These are phyloP conservation scores for Drosophila neutralis DNA, from an alignment of 2,888 invertebrate species.

Conservation along the genomic window DNA sequence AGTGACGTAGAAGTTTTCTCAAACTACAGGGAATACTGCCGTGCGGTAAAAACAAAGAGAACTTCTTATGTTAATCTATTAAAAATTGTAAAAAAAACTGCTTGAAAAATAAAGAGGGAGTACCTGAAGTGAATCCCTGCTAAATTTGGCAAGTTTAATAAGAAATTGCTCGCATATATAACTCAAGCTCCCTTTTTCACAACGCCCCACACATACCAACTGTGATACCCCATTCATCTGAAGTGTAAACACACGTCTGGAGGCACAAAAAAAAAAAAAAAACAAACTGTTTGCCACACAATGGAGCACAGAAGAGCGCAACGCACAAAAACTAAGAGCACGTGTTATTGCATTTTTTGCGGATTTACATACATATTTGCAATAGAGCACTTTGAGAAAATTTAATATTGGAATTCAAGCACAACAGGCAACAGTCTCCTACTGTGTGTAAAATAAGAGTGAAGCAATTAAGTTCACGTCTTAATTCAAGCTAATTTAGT, in stretches of 20 bases:
- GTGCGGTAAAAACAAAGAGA: conserved; percentile 8
- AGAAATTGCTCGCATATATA: not conserved
- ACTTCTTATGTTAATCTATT: conserved; percentile 37
- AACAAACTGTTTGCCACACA: conserved; percentile 41
- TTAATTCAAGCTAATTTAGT: not conserved
- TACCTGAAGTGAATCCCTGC: not conserved
- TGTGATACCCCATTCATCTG: conserved; percentile 36
- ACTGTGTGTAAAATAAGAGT: not conserved
- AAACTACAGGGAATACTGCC: conserved; percentile 15
- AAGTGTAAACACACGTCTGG: conserved; percentile 64
- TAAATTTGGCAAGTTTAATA: not conserved
- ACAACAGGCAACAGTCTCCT: not conserved
- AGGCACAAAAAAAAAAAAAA: conserved; percentile 9
- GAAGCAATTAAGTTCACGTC: not conserved
- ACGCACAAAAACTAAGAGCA: conserved; percentile 27
- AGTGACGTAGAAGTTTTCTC: conserved; percentile 56
- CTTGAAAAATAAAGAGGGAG: conserved; percentile 8
- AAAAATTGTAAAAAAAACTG: conserved; percentile 19
- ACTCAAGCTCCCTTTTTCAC: conserved; percentile 6
- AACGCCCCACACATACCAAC: conserved; percentile 25
- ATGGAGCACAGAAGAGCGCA: conserved; percentile 29
- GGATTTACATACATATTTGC: conserved; percentile 49
- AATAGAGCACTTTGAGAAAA: conserved; percentile 10
- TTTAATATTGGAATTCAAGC: not conserved
- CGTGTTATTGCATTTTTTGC: conserved; percentile 64